Evolutionary conservation across 2,113 vertebrate species (phyloP).

Genomic region (Ceyx cyanopectus): DNA sequence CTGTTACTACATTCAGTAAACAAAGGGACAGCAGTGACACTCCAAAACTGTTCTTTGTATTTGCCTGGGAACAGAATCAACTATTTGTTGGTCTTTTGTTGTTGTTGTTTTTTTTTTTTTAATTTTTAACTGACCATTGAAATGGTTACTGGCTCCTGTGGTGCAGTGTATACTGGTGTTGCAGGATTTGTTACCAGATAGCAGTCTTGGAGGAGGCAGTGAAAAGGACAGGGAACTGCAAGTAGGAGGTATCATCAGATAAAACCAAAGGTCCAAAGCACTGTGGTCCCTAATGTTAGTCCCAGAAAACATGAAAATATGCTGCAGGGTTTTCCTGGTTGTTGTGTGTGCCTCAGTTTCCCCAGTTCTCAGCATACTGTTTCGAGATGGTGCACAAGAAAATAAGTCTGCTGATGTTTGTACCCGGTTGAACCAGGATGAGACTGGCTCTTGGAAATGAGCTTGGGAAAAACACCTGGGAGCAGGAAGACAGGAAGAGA

Average conservation of each 20-base stretch:
- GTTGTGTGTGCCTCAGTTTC: background rate
- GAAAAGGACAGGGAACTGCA: background rate
- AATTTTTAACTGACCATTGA: background rate
- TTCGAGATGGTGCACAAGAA: background rate
- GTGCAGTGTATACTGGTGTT: background rate
- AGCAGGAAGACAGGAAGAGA: background rate
- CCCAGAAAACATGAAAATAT: rapidly evolving
- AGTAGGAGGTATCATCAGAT: background rate
- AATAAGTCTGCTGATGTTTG: background rate
- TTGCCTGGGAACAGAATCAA: constrained; percentile 45
- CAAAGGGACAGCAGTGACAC: constrained; percentile 19
- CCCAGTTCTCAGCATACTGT: background rate
- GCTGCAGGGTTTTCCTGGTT: background rate
- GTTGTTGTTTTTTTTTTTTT: background rate
- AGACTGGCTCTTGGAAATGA: background rate
- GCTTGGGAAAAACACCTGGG: background rate
- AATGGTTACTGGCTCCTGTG: background rate
- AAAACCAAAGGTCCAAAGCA: background rate
- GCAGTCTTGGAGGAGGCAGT: rapidly evolving
- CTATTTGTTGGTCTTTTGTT: constrained; percentile 46
- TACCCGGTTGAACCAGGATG: background rate
- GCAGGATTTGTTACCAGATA: background rate
- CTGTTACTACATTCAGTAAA: constrained; percentile 23
- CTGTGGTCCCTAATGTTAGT: background rate
- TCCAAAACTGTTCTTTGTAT: background rate